Base-by-base conservation (phyloP, 2,113 vertebrate genomes). In the Pygoscelis antarcticus region DNA sequence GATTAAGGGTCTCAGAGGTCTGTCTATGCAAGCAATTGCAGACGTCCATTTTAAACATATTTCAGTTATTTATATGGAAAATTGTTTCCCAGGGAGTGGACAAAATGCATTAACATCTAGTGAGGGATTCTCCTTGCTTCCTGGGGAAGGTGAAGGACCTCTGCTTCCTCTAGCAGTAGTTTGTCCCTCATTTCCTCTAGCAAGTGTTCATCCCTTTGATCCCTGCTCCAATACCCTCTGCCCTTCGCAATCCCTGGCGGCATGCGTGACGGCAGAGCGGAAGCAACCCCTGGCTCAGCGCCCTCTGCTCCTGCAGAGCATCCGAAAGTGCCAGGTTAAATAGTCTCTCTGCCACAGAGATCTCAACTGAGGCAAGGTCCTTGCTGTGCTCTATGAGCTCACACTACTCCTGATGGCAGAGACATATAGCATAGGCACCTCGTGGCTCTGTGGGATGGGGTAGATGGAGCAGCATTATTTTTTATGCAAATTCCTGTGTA, bases 241-340 rank as follows among this genome's bases (percentile, higher is more conserved):
- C 74, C 42, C 15, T 88, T 74, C 13, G 6, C 42, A 32, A 0
- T 32, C 36, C 20, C 10, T 2, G 0, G 7, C 38, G 79, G 47
- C 72, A 40, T 15, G 20, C 0, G 1, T 3, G 6, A 42, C 0
- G 1, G 9, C 55, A 64, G 57, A 57, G 69, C 5, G 2, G 81
- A 62, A 57, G 46, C 30, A n/a, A 22, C n/a, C 15, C 15, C 38
- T 52, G 11, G 29, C 46, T 82, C 25, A 13, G 52, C 6, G 0
- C 42, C 21, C 17, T 32, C 61, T 0, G 1, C 38, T 70, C 38
- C 70, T 38, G 51, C 38, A 54, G 57, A 71, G 51, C 38, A 6
- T 21, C 49, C 36, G 62, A 22, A 65, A 51, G n/a, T 34, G 14
- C 34, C 26, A 8, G n/a, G 8, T 44, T 46, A 32, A 78, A 55